Conservation (phyloP, 2,888 invertebrate species). For the Lingula anatina region DNA sequence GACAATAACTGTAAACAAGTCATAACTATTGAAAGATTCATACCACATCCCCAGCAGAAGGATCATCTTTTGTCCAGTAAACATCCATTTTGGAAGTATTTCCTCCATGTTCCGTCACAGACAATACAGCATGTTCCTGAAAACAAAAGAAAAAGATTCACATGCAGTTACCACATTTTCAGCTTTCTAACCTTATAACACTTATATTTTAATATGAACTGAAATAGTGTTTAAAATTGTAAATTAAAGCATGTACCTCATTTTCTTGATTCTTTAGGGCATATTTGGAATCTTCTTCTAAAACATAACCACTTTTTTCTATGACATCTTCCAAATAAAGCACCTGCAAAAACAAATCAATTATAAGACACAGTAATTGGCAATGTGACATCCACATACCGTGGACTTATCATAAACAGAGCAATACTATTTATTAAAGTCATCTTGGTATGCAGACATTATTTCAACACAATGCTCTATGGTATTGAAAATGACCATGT, state of each 20-base stretch:
- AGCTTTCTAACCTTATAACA: too few species aligned
- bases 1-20: background rate
- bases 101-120: constrained; percentile 34
- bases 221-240: too few species aligned
- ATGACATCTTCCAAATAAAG: constrained; percentile 39
- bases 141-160: constrained; percentile 2
- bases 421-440: too few species aligned
- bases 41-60: constrained; percentile 31
- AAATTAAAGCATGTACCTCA: background rate
- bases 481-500: too few species aligned
- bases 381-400: too few species aligned
- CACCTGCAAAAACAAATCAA: constrained; percentile 21
- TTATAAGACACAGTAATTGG: too few species aligned
- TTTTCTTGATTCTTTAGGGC: constrained; percentile 24
- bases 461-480: too few species aligned
- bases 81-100: constrained; percentile 26
- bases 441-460: too few species aligned
- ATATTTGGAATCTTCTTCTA: constrained; percentile 45
- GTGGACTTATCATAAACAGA: too few species aligned
- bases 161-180: too few species aligned
- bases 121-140: constrained; percentile 32
- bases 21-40: too few species aligned
- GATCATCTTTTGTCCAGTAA: constrained; percentile 39
- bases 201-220: too few species aligned
- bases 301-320: constrained; percentile 29